Evolutionary conservation across 2,797 vertebrate species (phyloP), one percentile per base, ranked within the genome.

Genomic region (Pagetopsis macropterus): DNA sequence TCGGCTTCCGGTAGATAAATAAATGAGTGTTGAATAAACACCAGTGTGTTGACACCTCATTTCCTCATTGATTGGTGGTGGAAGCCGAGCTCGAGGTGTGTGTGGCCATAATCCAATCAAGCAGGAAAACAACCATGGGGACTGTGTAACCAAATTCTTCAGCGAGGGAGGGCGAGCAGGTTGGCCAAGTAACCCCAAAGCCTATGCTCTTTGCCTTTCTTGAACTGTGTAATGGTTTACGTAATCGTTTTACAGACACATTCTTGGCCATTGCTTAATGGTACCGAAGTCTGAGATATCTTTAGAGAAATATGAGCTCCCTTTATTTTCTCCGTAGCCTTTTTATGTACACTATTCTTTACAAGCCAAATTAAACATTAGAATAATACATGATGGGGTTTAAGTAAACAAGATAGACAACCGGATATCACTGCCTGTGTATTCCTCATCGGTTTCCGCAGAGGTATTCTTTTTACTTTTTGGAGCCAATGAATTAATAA

Each of bases 91-190:
- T 88, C 82, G 81, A 93, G 92, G 33, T 37, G 33, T 37, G 33
- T 94, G 93, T 94, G 94, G 94, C 88, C 93, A 90, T 94, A 94
- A 95, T 95, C 93, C 93, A 92, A 91, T 95, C 90, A 94, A 70
- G 78, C 73, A 89, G 78, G 82, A 92, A 93, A 93, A 91, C 92
- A 92, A 90, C 87, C 83, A 62, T n/a, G 58, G 78, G 77, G 76
- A 77, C 79, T 91, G 71, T 92, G 86, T 88, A 86, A 88, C 84
- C 73, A 85, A 90, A 88, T 78, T 79, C 85, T 84, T 64, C 62
- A 69, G 75, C 52, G 59, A 33, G 69, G 79, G 63, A 79, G 68
- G 44, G 21, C 11, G n/a, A 60, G 70, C 74, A 62, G 62, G 80
- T 79, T 70, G 48, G 33, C 15, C 58, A 57, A 58, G 41, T 74